Base-by-base conservation (phyloP, 2,797 vertebrate genomes). In the Myotis planiceps region DNA sequence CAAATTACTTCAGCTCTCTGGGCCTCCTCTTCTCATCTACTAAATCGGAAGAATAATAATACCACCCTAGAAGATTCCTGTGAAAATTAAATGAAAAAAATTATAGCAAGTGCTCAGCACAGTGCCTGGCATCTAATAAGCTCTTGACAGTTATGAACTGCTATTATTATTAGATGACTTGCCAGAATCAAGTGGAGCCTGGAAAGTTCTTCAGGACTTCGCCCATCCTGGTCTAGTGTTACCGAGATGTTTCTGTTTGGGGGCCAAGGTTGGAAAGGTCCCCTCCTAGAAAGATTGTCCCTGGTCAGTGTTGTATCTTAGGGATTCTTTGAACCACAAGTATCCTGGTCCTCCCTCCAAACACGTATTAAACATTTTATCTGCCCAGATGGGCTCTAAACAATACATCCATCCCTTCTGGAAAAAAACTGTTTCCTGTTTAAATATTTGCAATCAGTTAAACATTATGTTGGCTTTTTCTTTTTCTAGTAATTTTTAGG, bases 381-480 rank as follows among this genome's bases (percentile, higher is more conserved):
- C 76, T 75, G 18, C 74, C 60, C 37, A 32, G 51, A 47, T 72
- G 55, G 82, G 18, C 75, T 60, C 23, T 45, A 88, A 53, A 74
- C 49, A 95, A 88, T 58, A 39, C 18, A 63, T 47, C n/a, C 37
- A 25, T 23, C 53, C 45, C 21, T 39, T 32, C 29, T 63, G 42
- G 58, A 82, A 92, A 88, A 90, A 37, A 84, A 63, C 66, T 69
- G 6, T 84, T 94, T 90, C 47, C 51, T 88, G 34, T 92, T 93
- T 89, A 92, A 94, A 37, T 69, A 83, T 80, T 63, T 88, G 83
- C 37, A 94, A n/a, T 34, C 49, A 72, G 55, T 90, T 95, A 94
- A 90, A 80, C n/a, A 87, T 74, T 86, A 37, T 23, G 21, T 21
- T 74, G 37, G n/a, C 34, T 60, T 79, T 55, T 47, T 51, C 25